A percentile compares a stretch with the other conserved stretches of the same genome.
Evolutionary conservation across 2,797 vertebrate species (phyloP).

Genomic region (Muscicapa comitata): DNA sequence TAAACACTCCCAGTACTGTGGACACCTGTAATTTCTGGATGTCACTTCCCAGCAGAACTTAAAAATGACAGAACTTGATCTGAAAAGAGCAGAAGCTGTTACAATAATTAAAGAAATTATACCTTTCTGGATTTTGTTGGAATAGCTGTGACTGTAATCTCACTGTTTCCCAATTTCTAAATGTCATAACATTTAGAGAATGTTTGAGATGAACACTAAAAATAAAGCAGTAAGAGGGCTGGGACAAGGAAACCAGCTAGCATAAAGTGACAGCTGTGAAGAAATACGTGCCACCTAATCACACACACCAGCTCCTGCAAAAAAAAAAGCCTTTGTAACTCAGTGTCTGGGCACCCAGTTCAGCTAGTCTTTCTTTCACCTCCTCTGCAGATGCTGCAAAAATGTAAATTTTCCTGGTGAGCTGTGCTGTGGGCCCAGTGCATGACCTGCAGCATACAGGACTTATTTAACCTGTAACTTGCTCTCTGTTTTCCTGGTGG

Average conservation of each 20-base stretch:
- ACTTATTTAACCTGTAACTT: not conserved
- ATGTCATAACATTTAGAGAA: not conserved
- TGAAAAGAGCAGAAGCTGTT: not conserved
- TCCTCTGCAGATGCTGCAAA: no score
- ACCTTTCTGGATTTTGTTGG: not conserved
- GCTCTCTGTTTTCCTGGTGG: not conserved
- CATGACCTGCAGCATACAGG: not conserved
- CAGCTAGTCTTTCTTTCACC: no score
- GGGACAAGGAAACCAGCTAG: not conserved
- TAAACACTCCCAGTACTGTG: not conserved
- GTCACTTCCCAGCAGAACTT: not conserved
- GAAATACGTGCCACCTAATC: not conserved
- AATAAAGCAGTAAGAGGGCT: not conserved
- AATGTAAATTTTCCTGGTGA: not conserved
- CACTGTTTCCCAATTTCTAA: not conserved
- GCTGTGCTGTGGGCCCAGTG: not conserved
- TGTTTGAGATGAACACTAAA: not conserved
- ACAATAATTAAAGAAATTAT: not conserved
- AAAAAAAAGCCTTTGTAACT: not conserved
- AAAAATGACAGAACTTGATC: not conserved
- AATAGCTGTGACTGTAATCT: not conserved
- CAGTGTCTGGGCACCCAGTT: rapidly evolving
- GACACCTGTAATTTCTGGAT: not conserved
- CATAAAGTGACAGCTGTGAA: not conserved
- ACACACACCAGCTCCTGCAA: not conserved